phyloP scores from a whole-genome alignment of 2,113 vertebrate genomes.

The Crotalus horridus region DNA sequence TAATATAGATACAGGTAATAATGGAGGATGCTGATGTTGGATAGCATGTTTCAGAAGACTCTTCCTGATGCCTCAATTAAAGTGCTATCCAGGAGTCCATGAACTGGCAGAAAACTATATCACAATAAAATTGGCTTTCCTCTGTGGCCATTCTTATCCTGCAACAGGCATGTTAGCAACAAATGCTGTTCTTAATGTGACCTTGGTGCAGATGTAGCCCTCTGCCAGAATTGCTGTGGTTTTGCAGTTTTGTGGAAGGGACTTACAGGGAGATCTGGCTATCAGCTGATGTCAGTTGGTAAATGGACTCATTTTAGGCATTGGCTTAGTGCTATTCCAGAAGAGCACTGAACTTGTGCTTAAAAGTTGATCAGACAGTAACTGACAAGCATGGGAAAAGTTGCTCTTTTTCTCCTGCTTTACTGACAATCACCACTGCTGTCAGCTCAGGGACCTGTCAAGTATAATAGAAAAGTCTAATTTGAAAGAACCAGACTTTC shows the following conservation, averaged over 20 bases:
- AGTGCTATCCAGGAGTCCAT: background rate
- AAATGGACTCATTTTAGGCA: background rate
- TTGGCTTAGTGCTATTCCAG: background rate
- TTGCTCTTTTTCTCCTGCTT: background rate
- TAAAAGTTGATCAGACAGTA: background rate
- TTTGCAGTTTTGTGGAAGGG: background rate
- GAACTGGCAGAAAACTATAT: background rate
- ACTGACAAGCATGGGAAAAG: background rate
- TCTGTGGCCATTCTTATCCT: background rate
- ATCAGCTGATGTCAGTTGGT: background rate
- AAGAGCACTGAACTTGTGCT: background rate
- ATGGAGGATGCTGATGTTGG: background rate
- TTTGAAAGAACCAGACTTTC: background rate
- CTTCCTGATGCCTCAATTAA: background rate
- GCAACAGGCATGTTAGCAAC: background rate
- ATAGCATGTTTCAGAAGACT: background rate
- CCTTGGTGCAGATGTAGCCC: background rate
- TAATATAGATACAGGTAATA: background rate
- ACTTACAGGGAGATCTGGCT: background rate
- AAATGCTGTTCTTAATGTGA: background rate
- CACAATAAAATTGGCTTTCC: background rate
- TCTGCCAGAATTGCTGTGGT: background rate
- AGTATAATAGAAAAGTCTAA: background rate
- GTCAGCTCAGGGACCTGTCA: background rate
- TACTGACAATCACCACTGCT: background rate